Percentiles rank a stretch among this genome's conserved stretches.
Conservation (phyloP, 2,797 vertebrate species). For the Tragelaphus oryx region DNA sequence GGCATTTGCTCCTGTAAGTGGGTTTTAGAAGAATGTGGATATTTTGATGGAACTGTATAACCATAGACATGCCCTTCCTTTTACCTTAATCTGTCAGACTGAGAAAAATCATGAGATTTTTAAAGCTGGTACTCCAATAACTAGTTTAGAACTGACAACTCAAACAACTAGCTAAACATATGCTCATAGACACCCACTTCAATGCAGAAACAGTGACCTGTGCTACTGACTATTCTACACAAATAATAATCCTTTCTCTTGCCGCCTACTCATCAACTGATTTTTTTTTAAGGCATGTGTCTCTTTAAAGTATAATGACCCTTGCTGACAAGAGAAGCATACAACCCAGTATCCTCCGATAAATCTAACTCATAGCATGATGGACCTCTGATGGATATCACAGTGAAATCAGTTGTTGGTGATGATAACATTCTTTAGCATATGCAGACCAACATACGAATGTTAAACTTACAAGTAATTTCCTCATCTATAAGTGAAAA, state of each 20-base stretch:
- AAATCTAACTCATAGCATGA: neutral
- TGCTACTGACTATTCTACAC: neutral
- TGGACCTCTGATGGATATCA: neutral
- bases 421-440: neutral
- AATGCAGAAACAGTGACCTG: neutral
- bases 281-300: neutral
- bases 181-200: neutral
- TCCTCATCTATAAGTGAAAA: neutral
- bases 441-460: neutral
- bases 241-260: conserved; percentile 40
- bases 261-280: neutral
- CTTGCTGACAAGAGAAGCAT: conserved; percentile 3
- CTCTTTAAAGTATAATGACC: neutral
- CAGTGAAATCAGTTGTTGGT: neutral
- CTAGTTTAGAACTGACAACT: conserved; percentile 28
- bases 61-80: neutral
- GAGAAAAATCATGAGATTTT: conserved; percentile 30
- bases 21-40: conserved; percentile 20
- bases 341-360: neutral
- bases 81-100: conserved; percentile 10
- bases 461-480: neutral
- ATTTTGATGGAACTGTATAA: conserved; percentile 9
- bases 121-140: conserved; percentile 36
- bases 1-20: neutral
- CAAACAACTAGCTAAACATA: neutral